phyloP scores from a whole-genome alignment of 2,888 invertebrate species.

The Plusia festucae region DNA sequence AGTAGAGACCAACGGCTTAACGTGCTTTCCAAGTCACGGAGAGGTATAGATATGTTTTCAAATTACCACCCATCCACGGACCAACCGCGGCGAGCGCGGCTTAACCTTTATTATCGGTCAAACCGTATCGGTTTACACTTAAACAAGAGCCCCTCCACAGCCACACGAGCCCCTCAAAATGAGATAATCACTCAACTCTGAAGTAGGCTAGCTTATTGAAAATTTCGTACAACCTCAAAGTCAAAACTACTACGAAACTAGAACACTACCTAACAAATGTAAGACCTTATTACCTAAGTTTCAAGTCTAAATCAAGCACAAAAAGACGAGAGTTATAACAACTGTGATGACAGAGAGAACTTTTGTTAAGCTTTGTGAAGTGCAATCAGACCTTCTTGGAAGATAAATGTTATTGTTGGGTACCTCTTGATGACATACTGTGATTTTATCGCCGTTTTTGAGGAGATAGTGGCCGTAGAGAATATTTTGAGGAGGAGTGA shows the following conservation, averaged over 20 bases:
- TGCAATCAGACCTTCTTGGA: conserved; percentile 2
- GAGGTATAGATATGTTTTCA: too few relatives aligned
- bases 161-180: too few relatives aligned
- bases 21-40: too few relatives aligned
- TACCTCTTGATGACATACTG: not conserved
- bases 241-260: not conserved
- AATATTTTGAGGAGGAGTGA: too few relatives aligned
- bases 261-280: not conserved
- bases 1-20: too few relatives aligned
- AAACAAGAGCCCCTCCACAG: too few relatives aligned
- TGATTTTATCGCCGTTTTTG: not conserved
- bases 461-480: too few relatives aligned
- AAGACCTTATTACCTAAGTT: conserved; percentile 1
- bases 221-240: not conserved
- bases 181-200: not conserved
- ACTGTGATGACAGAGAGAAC: not conserved
- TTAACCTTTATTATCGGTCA: too few relatives aligned
- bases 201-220: not conserved
- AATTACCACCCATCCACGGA: too few relatives aligned
- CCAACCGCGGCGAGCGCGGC: too few relatives aligned
- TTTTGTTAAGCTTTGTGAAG: conserved; percentile 1
- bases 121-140: too few relatives aligned
- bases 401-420: not conserved
- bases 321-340: not conserved
- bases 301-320: not conserved